Conservation (phyloP, 2,113 vertebrate species). For the Heterochromis multidens region DNA sequence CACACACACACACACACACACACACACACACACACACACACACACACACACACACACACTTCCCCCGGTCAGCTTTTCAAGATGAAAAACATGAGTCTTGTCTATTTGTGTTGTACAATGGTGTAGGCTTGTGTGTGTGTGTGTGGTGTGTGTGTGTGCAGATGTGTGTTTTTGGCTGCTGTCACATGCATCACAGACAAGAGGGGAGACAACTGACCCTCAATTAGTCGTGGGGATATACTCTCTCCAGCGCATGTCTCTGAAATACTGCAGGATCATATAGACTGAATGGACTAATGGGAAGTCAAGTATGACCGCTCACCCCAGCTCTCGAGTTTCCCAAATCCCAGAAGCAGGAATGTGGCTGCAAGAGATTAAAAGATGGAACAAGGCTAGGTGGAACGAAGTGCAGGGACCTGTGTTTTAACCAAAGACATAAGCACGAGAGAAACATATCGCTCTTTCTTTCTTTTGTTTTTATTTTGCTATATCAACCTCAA, state of each 20-base stretch:
- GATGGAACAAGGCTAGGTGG: not conserved
- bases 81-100: slow-evolving; percentile 36
- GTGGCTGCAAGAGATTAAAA: slow-evolving; percentile 13
- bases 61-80: not conserved
- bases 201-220: slow-evolving; percentile 39
- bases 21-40: not conserved
- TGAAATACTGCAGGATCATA: slow-evolving; percentile 49
- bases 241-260: slow-evolving; percentile 49
- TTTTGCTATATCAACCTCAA: not conserved
- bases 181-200: slow-evolving; percentile 9
- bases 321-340: slow-evolving; percentile 50
- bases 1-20: not conserved
- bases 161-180: not conserved
- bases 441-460: not conserved
- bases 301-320: slow-evolving; percentile 30
- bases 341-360: slow-evolving; percentile 34
- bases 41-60: not conserved
- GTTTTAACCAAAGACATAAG: not conserved
- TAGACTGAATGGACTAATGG: slow-evolving; percentile 39
- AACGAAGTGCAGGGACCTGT: not conserved
- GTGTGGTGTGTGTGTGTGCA: not conserved
- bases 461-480: not conserved
- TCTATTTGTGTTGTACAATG: slow-evolving; percentile 16
- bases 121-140: not conserved
- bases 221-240: slow-evolving; percentile 57